phyloP scores from a whole-genome alignment of 2,113 vertebrate species.

The Protomyctophum bolini region DNA sequence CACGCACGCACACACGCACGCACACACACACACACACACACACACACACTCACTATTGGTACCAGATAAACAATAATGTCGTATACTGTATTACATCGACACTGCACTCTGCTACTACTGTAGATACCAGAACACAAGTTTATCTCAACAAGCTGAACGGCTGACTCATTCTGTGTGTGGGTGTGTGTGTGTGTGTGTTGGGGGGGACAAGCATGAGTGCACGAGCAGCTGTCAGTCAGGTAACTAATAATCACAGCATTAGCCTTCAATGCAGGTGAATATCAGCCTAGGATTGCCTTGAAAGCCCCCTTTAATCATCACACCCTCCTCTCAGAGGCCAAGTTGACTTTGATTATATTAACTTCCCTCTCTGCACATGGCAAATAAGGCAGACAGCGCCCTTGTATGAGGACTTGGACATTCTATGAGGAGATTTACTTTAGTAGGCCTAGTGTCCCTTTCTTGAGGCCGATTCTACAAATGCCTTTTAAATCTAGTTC shows the following conservation, averaged over 20 bases:
- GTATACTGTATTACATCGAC: too few relatives aligned
- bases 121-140: too few relatives aligned
- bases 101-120: too few relatives aligned
- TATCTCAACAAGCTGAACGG: too few relatives aligned
- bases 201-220: not conserved
- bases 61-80: too few relatives aligned
- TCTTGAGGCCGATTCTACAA: too few relatives aligned
- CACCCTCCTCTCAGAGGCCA: conserved; percentile 39
- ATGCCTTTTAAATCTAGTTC: too few relatives aligned
- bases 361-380: conserved; percentile 53
- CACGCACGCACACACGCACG: not conserved
- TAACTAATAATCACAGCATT: conserved; percentile 64
- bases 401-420: conserved; percentile 48
- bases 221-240: conserved; percentile 52
- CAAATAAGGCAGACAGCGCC: conserved; percentile 44
- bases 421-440: conserved; percentile 56
- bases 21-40: not conserved
- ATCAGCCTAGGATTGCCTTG: conserved; percentile 61
- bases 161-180: too few relatives aligned
- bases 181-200: too few relatives aligned
- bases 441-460: conserved; percentile 14
- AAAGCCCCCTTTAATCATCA: conserved; percentile 70
- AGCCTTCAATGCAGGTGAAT: conserved; percentile 68
- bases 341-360: conserved; percentile 60
- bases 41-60: not conserved